Conservation (phyloP, 2,113 vertebrate species). For the Gallinago undulata region DNA sequence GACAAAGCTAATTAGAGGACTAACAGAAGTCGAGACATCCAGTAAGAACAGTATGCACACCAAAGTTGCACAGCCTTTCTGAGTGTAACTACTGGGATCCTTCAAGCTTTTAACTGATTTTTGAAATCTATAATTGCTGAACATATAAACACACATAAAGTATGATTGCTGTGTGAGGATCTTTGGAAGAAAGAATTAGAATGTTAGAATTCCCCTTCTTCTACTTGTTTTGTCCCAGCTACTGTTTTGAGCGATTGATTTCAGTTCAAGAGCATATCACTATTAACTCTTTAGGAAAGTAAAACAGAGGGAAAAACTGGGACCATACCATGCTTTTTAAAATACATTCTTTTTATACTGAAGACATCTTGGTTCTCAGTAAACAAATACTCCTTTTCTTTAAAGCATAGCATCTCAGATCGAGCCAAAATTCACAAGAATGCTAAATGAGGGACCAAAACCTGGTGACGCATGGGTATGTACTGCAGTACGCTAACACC, state of each 20-base stretch:
- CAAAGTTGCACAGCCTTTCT: neutral
- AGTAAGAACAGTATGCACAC: neutral
- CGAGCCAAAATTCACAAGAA: neutral
- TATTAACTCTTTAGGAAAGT: neutral
- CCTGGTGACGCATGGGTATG: neutral
- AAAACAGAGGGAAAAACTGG: neutral
- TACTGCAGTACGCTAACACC: neutral
- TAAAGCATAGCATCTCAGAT: neutral
- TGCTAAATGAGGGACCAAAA: neutral
- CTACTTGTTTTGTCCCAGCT: neutral
- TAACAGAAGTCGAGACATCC: neutral
- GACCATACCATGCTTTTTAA: neutral
- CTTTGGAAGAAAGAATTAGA: neutral
- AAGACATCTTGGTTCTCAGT: neutral
- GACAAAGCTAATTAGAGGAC: conserved; percentile 24
- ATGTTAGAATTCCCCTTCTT: neutral
- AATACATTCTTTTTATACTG: neutral
- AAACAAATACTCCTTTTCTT: neutral
- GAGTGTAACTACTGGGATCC: neutral
- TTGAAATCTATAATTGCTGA: neutral
- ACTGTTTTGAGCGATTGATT: neutral
- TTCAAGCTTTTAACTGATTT: neutral
- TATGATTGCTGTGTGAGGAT: neutral
- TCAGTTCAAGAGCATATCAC: neutral
- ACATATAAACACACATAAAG: neutral